Evolutionary conservation across 2,888 invertebrate genomes (phyloP).

Genomic region (Hoplodrina ambigua): DNA sequence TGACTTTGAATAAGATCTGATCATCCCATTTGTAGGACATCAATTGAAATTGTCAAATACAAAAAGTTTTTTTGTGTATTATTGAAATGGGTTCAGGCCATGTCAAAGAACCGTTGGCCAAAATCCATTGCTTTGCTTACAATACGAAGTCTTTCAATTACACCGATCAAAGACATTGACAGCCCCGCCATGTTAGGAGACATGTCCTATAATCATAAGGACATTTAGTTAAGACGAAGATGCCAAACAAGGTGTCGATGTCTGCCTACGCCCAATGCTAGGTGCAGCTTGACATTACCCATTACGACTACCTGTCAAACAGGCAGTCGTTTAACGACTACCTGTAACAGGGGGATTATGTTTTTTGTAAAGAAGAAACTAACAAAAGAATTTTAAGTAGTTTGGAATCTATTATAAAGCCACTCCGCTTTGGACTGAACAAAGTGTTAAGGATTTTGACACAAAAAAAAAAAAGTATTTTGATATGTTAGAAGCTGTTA

Average conservation of each 20-base stretch:
- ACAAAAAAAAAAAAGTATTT: constrained; percentile 4
- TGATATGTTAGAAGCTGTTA: not conserved
- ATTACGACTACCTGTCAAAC: constrained; percentile 47
- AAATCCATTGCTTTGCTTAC: not conserved
- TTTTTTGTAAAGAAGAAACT: constrained; percentile 15
- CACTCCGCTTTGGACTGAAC: not conserved
- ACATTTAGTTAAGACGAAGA: constrained; percentile 27
- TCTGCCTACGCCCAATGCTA: constrained; percentile 51
- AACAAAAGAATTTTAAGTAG: constrained; percentile 26
- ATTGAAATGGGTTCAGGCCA: constrained; percentile 21
- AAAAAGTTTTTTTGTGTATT: constrained; percentile 14
- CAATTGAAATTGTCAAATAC: constrained; percentile 24
- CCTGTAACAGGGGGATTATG: constrained; percentile 20
- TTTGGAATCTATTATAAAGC: constrained; percentile 6
- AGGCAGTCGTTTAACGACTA: constrained; percentile 52
- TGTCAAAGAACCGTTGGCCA: constrained; percentile 21
- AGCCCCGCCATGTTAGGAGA: constrained; percentile 22
- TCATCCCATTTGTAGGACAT: constrained; percentile 17
- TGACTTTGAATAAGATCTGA: constrained; percentile 22
- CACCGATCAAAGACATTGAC: not conserved
- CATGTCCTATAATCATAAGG: constrained; percentile 40
- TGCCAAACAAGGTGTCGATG: constrained; percentile 50
- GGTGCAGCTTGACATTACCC: constrained; percentile 54
- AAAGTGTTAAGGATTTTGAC: not conserved
- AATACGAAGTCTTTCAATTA: not conserved